These are phyloP conservation scores for Bolborhynchus lineola DNA, from an alignment of 2,113 vertebrate genomes.

Conservation along the genomic window DNA sequence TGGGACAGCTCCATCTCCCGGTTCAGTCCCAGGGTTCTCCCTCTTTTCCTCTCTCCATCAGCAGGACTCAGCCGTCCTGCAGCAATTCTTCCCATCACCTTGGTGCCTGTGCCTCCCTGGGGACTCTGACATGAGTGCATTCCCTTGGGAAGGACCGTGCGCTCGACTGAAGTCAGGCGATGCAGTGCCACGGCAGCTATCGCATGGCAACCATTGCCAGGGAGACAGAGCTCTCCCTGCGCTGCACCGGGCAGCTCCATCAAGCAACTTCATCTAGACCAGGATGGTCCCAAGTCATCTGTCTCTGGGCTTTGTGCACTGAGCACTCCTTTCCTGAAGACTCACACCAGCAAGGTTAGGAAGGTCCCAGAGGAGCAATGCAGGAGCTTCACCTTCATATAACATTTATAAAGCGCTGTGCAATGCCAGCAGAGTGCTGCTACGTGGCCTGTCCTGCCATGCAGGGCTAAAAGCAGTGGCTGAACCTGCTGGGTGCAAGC, in stretches of 20 bases:
- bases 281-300: background rate
- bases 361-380: background rate
- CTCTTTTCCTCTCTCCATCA: background rate
- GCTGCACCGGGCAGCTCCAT: background rate
- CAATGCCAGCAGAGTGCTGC: background rate
- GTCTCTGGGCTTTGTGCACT: accelerated
- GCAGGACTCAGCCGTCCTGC: accelerated
- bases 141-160: background rate
- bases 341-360: too few species aligned
- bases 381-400: accelerated
- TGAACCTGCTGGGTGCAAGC: background rate
- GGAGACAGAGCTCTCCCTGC: slow-evolving; percentile 7
- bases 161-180: background rate
- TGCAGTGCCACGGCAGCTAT: background rate
- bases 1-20: accelerated
- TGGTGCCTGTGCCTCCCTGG: background rate
- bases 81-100: accelerated
- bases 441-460: too few species aligned
- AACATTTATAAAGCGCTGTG: accelerated
- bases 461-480: background rate
- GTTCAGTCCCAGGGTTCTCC: background rate
- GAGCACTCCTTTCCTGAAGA: background rate
- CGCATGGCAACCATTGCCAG: slow-evolving; percentile 52
- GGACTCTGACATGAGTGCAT: accelerated
- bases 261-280: background rate